Conservation (phyloP, 2,113 vertebrate species). For the Synchiropus splendidus region DNA sequence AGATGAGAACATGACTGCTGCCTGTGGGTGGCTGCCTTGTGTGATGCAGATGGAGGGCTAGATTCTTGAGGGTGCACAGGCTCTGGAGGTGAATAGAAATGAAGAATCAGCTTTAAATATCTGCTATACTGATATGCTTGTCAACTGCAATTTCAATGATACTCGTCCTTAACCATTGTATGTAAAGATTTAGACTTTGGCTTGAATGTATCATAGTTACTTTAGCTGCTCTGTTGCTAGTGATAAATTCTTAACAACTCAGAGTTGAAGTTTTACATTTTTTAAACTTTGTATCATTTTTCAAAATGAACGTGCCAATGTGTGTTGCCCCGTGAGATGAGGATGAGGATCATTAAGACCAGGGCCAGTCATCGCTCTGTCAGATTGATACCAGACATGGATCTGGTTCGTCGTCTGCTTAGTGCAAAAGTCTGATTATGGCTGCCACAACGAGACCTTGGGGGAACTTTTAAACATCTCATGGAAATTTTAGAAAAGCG, state of each 20-base stretch:
- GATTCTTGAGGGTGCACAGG: not conserved
- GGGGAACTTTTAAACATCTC: slow-evolving; percentile 21
- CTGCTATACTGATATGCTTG: too few species aligned
- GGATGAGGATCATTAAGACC: slow-evolving; percentile 16
- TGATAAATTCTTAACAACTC: too few species aligned
- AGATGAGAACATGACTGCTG: slow-evolving; percentile 25
- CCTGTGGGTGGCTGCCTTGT: slow-evolving; percentile 20
- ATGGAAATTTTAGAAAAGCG: slow-evolving; percentile 6
- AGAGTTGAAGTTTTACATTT: too few species aligned
- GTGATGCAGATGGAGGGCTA: slow-evolving; percentile 31
- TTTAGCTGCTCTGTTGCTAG: too few species aligned
- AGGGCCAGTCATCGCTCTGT: slow-evolving; percentile 36
- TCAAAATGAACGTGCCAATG: slow-evolving; percentile 35
- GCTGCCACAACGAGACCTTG: slow-evolving; percentile 28
- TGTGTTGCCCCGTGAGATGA: slow-evolving; percentile 17
- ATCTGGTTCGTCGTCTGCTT: slow-evolving; percentile 13
- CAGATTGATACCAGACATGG: slow-evolving; percentile 46
- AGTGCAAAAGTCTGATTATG: slow-evolving; percentile 32
- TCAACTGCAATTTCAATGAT: too few species aligned
- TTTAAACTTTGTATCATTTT: slow-evolving; percentile 11
- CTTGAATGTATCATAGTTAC: too few species aligned
- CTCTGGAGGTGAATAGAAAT: too few species aligned
- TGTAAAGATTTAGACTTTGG: too few species aligned
- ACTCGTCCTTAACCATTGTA: too few species aligned
- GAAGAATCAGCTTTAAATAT: too few species aligned